Percentiles rank a stretch among this genome's conserved stretches.
Conservation (phyloP, 2,797 vertebrate genomes). For the Hipposideros larvatus region DNA sequence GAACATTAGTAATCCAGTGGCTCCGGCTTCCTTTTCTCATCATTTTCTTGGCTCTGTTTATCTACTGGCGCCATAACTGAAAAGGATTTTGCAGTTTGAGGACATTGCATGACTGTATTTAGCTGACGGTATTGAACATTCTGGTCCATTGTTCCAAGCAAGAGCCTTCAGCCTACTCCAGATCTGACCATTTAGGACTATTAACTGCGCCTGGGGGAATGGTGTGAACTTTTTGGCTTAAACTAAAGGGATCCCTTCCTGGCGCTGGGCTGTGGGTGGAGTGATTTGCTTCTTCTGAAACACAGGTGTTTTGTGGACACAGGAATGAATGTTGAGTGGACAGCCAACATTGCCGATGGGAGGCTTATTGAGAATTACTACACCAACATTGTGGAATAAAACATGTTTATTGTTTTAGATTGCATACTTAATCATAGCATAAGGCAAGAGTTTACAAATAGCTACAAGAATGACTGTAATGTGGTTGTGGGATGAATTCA, state of each 20-base stretch:
- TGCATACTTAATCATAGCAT: background rate
- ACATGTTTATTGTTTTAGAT: background rate
- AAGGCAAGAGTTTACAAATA: background rate
- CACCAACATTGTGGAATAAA: background rate
- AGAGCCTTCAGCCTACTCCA: background rate
- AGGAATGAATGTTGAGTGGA: background rate
- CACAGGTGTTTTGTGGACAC: background rate
- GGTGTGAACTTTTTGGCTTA: background rate
- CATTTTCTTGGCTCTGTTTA: background rate
- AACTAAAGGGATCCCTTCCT: background rate
- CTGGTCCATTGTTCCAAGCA: background rate
- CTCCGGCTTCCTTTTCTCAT: background rate
- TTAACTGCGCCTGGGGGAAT: background rate
- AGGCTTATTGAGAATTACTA: background rate
- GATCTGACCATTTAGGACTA: background rate
- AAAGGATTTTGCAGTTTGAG: background rate
- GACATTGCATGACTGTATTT: background rate
- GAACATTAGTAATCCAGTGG: background rate
- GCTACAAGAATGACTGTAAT: background rate
- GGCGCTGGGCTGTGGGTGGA: background rate
- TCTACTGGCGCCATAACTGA: background rate
- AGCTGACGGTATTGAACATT: background rate
- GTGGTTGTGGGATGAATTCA: background rate
- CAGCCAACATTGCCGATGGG: background rate
- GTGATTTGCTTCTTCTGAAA: background rate